Conservation (phyloP, 2,113 vertebrate species). For the Gracilinanus agilis region DNA sequence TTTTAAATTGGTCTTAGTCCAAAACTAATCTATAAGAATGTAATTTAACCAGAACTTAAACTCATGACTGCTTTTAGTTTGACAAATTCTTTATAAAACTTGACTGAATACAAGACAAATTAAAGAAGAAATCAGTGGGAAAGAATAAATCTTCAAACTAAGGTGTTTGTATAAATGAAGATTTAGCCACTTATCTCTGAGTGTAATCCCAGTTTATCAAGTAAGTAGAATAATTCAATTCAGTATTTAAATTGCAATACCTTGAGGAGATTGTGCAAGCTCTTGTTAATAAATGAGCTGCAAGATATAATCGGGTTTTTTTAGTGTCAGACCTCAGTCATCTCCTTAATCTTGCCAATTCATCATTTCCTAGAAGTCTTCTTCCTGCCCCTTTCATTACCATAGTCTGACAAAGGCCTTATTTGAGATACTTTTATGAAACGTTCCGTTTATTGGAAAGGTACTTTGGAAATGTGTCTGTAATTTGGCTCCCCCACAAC, state of each 20-base stretch:
- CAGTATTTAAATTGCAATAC: neutral
- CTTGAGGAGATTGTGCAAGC: neutral
- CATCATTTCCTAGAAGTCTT: neutral
- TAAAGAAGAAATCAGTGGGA: neutral
- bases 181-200: neutral
- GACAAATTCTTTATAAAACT: neutral
- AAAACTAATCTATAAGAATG: neutral
- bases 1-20: neutral
- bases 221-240: neutral
- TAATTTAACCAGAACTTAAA: neutral
- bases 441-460: constrained; percentile 28
- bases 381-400: neutral
- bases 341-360: constrained; percentile 11
- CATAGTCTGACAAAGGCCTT: constrained; percentile 29
- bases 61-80: neutral
- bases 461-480: neutral
- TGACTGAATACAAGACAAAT: neutral
- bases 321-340: neutral
- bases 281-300: neutral
- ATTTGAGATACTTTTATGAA: constrained; percentile 45
- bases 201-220: neutral
- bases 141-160: neutral
- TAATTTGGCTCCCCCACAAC: neutral
- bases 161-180: neutral
- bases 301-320: neutral